Conservation (phyloP, 2,797 vertebrate species). For the Vespertilio murinus region DNA sequence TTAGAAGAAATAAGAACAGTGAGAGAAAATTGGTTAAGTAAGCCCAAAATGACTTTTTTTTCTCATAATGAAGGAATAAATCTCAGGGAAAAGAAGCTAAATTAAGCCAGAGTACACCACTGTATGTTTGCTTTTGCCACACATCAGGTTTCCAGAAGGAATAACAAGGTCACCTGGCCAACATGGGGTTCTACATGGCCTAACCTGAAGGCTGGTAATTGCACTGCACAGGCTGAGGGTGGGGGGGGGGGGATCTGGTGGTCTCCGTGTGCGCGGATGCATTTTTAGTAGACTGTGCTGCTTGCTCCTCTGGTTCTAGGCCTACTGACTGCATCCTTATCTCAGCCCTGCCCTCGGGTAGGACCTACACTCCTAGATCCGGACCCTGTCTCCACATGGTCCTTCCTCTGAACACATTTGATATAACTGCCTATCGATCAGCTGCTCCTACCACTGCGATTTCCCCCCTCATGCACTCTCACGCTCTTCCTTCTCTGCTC, state of each 20-base stretch:
- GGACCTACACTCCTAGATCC: not conserved
- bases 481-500: slow-evolving; percentile 29
- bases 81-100: slow-evolving; percentile 18
- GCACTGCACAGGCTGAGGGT: not conserved
- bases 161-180: not conserved
- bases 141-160: not conserved
- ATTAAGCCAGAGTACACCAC: not conserved
- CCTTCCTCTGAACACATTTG: not conserved
- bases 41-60: slow-evolving; percentile 56
- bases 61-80: slow-evolving; percentile 60
- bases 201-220: not conserved
- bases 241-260: not conserved
- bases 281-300: not conserved
- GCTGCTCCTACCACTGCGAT: not conserved
- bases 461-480: not conserved
- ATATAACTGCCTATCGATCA: slow-evolving; percentile 5
- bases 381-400: not conserved
- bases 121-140: not conserved
- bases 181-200: not conserved
- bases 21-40: slow-evolving; percentile 53
- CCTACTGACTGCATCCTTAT: not conserved
- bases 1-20: slow-evolving; percentile 65
- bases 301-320: not conserved
- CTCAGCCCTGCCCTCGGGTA: slow-evolving; percentile 25
- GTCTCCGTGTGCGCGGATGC: not conserved